Base-by-base conservation (phyloP, 2,797 vertebrate genomes). In the Aviceda leuphotes region DNA sequence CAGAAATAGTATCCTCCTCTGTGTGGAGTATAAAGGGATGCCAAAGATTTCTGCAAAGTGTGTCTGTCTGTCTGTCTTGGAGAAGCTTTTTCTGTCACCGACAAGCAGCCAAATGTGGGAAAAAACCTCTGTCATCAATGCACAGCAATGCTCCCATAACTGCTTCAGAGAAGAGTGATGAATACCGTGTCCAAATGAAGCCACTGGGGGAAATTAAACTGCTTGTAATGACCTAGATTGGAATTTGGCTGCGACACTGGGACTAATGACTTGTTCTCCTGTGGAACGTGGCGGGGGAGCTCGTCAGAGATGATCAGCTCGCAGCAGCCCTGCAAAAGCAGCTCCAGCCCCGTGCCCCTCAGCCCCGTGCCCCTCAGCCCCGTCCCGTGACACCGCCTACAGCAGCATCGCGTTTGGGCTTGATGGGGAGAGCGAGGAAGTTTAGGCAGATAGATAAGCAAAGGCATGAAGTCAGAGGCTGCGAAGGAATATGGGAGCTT, bases 141-240 rank as follows among this genome's bases (percentile, higher is more conserved):
- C 5, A 6, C 54, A 94, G 73, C 61, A 61, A 22, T 41, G 62
- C 21, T 91, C 16, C 73, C 70, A 11, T 14, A 59, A 68, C 37
- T 47, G 30, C 44, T 84, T 56, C 83, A 31, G 80, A 84, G 87
- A 52, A 85, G 61, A 92, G 58, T 43, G 73, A 65, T 66, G 90
- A 84, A 82, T 81, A 65, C 72, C 2, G 0, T 44, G 62, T 56
- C 80, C 91, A 93, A 79, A 91, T 30, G 28, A 55, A 94, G 88
- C 54, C 87, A 76, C 83, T 44, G 68, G 87, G 61, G 89, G 73
- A 83, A 97, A 96, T 91, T 49, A 93, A 92, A 81, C 72, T 44
- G 87, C 91, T 93, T 77, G 49, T 52, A 86, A 82, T 90, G 85
- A 66, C 77, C 91, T 73, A 25, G 83, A 62, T 39, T 76, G 80